A percentile compares a stretch with the other conserved stretches of the same genome.
Conservation (phyloP, 2,113 vertebrate genomes). For the Chrysochloris asiatica region DNA sequence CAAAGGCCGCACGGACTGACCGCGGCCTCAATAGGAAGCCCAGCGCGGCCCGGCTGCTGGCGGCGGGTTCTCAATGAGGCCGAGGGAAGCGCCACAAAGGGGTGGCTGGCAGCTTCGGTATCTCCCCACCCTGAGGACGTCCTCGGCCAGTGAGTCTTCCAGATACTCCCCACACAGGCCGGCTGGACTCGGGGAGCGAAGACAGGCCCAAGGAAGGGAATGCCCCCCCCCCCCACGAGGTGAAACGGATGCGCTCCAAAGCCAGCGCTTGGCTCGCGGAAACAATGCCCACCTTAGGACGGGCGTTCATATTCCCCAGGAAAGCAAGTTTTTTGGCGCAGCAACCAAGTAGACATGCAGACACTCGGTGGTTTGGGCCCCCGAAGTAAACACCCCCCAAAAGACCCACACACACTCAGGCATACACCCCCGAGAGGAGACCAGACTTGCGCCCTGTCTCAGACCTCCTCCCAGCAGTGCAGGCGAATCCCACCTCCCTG, state of each 20-base stretch:
- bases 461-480: background rate
- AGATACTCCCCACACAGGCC: background rate
- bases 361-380: background rate
- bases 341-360: background rate
- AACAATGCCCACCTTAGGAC: background rate
- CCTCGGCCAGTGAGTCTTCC: background rate
- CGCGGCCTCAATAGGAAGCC: conserved; percentile 49
- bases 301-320: background rate
- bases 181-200: background rate
- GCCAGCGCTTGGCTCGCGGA: background rate
- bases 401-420: background rate
- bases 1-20: background rate
- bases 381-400: background rate
- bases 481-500: background rate
- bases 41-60: background rate
- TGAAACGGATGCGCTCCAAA: background rate
- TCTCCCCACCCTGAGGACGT: background rate
- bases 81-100: background rate
- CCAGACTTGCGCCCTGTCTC: background rate
- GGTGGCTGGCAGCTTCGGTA: background rate
- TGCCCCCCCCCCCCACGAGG: background rate
- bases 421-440: background rate
- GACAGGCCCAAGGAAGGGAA: background rate
- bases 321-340: conserved; percentile 32
- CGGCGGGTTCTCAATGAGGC: conserved; percentile 59